These are phyloP conservation scores for Stichodactyla helianthus DNA, from an alignment of 64 coral and sea anemone species.

Conservation along the genomic window DNA sequence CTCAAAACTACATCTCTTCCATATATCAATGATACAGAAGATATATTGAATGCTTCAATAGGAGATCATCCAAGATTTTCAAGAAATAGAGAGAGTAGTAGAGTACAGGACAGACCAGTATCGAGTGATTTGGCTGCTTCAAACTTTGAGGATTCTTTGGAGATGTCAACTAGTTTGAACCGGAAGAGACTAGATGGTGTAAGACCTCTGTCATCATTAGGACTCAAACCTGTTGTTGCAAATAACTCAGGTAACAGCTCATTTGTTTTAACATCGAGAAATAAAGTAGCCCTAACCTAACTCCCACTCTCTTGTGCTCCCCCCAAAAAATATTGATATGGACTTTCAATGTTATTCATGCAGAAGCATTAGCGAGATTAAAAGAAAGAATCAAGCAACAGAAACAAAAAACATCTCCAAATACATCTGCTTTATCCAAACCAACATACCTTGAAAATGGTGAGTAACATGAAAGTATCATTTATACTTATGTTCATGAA, in stretches of 20 bases:
- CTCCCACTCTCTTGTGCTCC: too few species aligned
- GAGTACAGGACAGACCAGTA: background rate
- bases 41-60: background rate
- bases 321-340: too few species aligned
- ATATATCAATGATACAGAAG: slow-evolving; percentile 13
- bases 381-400: slow-evolving; percentile 83
- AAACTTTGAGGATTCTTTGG: slow-evolving; percentile 80
- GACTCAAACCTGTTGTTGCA: slow-evolving; percentile 31
- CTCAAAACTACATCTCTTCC: background rate
- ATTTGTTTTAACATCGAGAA: too few species aligned
- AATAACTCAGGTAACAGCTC: slow-evolving; percentile 46
- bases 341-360: background rate
- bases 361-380: slow-evolving; percentile 75
- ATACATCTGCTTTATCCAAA: background rate
- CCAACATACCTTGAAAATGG: slow-evolving; percentile 21
- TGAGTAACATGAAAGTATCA: background rate
- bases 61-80: background rate
- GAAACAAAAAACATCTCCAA: slow-evolving; percentile 45
- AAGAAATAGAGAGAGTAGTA: slow-evolving; percentile 14
- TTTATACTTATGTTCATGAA: too few species aligned
- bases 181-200: slow-evolving; percentile 2
- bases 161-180: slow-evolving; percentile 27
- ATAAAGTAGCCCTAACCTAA: too few species aligned
- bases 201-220: slow-evolving; percentile 17
- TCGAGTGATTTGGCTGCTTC: slow-evolving; percentile 1